Evolutionary conservation across 2,797 vertebrate species (phyloP), one percentile per base, ranked within the genome.

Genomic region (Sebastes hubbsi): DNA sequence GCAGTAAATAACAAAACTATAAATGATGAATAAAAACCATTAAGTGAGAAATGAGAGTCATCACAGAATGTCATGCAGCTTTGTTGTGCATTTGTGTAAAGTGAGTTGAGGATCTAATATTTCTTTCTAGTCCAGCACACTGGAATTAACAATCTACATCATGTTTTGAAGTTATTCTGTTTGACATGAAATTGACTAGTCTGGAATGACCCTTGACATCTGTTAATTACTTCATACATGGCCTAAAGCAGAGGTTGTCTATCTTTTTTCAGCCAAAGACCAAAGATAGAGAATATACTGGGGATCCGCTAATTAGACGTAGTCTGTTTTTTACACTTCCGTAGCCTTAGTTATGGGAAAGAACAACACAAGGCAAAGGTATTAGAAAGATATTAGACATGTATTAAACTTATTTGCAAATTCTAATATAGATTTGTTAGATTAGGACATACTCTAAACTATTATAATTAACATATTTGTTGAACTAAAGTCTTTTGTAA

Each of bases 11-110:
- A 55, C 16, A 27, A 62, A 86, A 80, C 32, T 58, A 7, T 20
- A 58, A 72, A 81, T 68, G 38, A 82, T 66, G 75, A 88, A 74
- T 22, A 34, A 74, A 74, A 69, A 61, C 14, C 5, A 68, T 54
- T 2, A 20, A 49, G 12, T 14, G 8, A 60, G 36, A 58, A 65
- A 63, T 16, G 6, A 1, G 14, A 3, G 9, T 38, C 32, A 22
- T 32, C 59, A 12, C 18, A 32, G 29, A 12, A 30, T 29, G 32
- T 32, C 27, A 36, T 10, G 49, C 25, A 38, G 12, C 62, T 36
- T 8, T 30, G 46, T 27, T 69, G 24, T 18, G 25, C 9, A 27
- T 6, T 42, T 61, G 16, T 8, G 1, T 62, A 5, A 72, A 49
- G 9, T 18, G 0, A 36, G 14, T 67, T 56, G 42, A 54, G 12